Evolutionary conservation across 35 echinoderm and acorn worm species (phyloP), one percentile per base, ranked within the genome.

Genomic region (Apostichopus parvimensis): DNA sequence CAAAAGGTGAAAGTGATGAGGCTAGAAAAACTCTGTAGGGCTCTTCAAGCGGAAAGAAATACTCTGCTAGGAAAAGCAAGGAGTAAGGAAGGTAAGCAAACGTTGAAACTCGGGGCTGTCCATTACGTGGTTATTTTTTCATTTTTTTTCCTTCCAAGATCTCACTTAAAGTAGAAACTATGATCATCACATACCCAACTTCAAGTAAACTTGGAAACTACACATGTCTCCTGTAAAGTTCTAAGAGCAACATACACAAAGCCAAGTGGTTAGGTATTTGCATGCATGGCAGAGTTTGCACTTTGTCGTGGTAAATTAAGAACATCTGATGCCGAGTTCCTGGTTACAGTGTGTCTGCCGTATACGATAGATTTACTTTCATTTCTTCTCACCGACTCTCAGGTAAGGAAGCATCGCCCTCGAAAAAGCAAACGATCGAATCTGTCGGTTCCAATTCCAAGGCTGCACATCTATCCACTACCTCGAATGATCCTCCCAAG

Each of bases 41-140:
- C 95, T 28, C 70, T 99, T 77, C 95, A 99, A 68, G 95, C 95
- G 24, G 97, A 99, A 78, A 91, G 97, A 52, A 99, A 99, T 77
- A 95, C 97, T 15, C 89, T 99, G 57, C 34, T 92, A 14, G 95
- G 92, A 1, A 94, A 99, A 87, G 91, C 93, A 62, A 96, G 92
- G 78, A 77, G 90, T 86, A 26, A 72, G 60, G 79, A 84, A 75
- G 89, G 89, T 91, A 79, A 60, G 89, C 53, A 7, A 0, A 14
- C 12, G 12, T 1, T 61, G 12, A 61, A 61, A 61, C 58, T 8
- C 3, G 58, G 5, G 58, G 7, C 12, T 61, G 58, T 45, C 34
- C 34, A 61, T 61, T 61, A 61, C 58, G 5, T 9, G 12, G 8
- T 1, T 61, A 1, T 61, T 61, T 61, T 61, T 25, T 25, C 24